phyloP scores from a whole-genome alignment of 1,140 invertebrate species.

The Rhizoglyphus robini region DNA sequence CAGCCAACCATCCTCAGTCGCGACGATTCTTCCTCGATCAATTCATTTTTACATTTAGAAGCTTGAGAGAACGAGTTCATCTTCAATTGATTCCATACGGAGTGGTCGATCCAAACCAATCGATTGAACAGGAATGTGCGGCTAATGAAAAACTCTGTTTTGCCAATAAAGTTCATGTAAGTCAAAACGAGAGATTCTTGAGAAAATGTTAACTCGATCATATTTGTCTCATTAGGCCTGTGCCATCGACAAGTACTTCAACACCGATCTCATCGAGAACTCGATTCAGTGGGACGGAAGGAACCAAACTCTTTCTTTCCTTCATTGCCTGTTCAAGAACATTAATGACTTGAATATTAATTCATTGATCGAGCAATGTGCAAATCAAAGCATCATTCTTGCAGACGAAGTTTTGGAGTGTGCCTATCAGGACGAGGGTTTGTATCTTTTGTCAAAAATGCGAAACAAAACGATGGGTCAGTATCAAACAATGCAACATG shows the following conservation, averaged over 20 bases:
- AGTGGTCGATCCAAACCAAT: background rate
- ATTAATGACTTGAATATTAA: background rate
- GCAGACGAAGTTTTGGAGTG: constrained; percentile 11
- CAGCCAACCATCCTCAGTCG: constrained; percentile 7
- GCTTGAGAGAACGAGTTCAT: constrained; percentile 18
- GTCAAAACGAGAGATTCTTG: background rate
- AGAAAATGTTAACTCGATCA: no score
- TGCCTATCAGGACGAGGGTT: constrained; percentile 4
- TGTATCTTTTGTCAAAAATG: constrained; percentile 5
- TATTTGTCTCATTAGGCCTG: no score
- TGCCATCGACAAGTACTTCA: constrained; percentile 14
- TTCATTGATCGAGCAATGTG: constrained; percentile 9
- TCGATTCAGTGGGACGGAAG: constrained; percentile 15
- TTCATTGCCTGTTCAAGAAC: constrained; percentile 20
- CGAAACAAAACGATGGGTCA: constrained; percentile 1
- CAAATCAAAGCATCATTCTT: constrained; percentile 9
- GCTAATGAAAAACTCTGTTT: background rate
- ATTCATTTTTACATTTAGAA: constrained; percentile 8
- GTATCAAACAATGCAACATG: constrained; percentile 13
- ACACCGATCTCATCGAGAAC: background rate
- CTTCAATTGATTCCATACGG: constrained; percentile 20
- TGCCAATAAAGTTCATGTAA: constrained; percentile 20
- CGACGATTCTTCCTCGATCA: constrained; percentile 18
- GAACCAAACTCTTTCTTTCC: constrained; percentile 20
- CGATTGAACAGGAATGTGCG: background rate